These are phyloP conservation scores for Stichodactyla helianthus DNA, from an alignment of 64 coral and sea anemone genomes.

Conservation along the genomic window DNA sequence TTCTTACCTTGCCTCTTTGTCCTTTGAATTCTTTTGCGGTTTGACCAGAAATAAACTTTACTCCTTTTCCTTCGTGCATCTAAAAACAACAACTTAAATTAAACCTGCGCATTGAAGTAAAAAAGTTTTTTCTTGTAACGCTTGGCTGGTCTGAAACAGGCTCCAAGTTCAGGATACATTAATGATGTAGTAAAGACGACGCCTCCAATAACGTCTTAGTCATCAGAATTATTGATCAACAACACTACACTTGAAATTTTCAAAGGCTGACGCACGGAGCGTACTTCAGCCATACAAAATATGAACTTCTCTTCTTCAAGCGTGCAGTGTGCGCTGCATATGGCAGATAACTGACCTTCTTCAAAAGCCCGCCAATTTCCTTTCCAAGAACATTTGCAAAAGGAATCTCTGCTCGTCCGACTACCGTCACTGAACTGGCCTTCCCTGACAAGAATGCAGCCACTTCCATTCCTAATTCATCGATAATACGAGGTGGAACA, in stretches of 20 bases:
- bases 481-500: background rate
- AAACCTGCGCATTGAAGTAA: too few relatives aligned
- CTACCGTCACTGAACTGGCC: slow-evolving; percentile 74
- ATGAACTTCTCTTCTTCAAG: too few relatives aligned
- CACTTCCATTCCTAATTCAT: slow-evolving; percentile 72
- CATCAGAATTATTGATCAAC: too few relatives aligned
- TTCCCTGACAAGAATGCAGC: slow-evolving; percentile 80
- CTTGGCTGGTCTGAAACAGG: too few relatives aligned
- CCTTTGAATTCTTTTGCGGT: slow-evolving; percentile 94
- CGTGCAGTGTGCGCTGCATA: too few relatives aligned
- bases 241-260: too few relatives aligned
- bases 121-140: too few relatives aligned
- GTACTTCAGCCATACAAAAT: too few relatives aligned
- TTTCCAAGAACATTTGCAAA: slow-evolving; percentile 85
- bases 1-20: slow-evolving; percentile 58
- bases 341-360: slow-evolving; percentile 58
- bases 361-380: slow-evolving; percentile 74
- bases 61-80: slow-evolving; percentile 89
- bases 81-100: background rate
- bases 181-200: too few relatives aligned
- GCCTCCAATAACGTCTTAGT: too few relatives aligned
- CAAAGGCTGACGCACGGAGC: too few relatives aligned
- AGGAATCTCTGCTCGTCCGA: slow-evolving; percentile 71
- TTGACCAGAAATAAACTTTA: slow-evolving; percentile 79
- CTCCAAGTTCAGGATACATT: too few relatives aligned